These are phyloP conservation scores for Ailurus styani DNA, from an alignment of 2,113 vertebrate species.

Conservation along the genomic window DNA sequence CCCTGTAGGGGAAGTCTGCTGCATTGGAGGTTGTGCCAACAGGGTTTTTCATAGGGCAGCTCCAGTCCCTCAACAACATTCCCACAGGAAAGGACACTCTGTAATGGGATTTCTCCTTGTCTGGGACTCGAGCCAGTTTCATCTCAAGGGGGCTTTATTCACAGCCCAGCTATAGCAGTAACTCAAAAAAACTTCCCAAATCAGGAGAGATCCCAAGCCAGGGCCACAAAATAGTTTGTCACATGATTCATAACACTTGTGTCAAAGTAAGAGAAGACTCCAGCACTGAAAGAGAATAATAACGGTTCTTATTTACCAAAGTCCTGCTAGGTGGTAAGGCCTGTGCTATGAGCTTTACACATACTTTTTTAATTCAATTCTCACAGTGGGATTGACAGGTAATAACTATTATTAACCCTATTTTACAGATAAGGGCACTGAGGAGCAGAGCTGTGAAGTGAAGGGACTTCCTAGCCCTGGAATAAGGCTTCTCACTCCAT, in stretches of 20 bases:
- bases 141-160: background rate
- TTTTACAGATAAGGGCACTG: background rate
- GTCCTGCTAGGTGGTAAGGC: background rate
- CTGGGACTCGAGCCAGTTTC: background rate
- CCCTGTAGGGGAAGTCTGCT: background rate
- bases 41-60: background rate
- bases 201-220: background rate
- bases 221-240: background rate
- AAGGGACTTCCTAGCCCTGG: background rate
- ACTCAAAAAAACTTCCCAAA: background rate
- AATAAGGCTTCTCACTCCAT: background rate
- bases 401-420: background rate
- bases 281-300: too few species aligned
- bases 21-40: background rate
- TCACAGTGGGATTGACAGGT: background rate
- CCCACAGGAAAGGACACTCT: background rate
- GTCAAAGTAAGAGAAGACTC: background rate
- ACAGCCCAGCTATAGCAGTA: background rate
- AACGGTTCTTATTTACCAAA: background rate
- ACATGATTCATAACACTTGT: background rate
- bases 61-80: too few species aligned
- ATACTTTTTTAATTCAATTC: background rate
- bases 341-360: background rate
- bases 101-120: background rate
- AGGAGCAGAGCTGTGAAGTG: background rate